Evolutionary conservation across 2,797 vertebrate species (phyloP).

Genomic region (Darevskia nairensis): DNA sequence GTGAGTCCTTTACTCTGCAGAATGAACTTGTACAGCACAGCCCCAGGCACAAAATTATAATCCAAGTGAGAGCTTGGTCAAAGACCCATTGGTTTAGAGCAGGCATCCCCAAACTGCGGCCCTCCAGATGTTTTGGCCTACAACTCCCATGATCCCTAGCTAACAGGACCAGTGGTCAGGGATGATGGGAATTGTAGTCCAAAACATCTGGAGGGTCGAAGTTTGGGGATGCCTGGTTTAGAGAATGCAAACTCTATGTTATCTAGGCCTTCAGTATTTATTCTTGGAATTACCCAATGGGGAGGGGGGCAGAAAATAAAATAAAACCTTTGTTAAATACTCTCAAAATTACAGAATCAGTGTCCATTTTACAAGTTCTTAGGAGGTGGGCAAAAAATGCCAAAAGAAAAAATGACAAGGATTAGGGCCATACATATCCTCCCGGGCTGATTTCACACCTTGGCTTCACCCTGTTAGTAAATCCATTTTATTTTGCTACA

Average conservation of each 20-base stretch:
- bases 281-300: neutral
- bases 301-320: neutral
- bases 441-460: constrained; percentile 65
- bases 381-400: constrained; percentile 15
- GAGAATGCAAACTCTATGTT: neutral
- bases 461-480: constrained; percentile 69
- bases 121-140: too few relatives aligned
- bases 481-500: constrained; percentile 70
- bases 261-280: neutral
- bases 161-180: too few relatives aligned
- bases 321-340: constrained; percentile 36
- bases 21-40: neutral
- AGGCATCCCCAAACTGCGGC: too few relatives aligned
- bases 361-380: constrained; percentile 33
- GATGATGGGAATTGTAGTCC: too few relatives aligned
- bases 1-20: too few relatives aligned
- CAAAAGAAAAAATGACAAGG: constrained; percentile 10
- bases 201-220: too few relatives aligned
- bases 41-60: neutral
- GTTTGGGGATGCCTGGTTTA: neutral
- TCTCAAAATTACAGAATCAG: constrained; percentile 9
- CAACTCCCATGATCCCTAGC: too few relatives aligned
- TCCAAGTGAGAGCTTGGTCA: neutral
- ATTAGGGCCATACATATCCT: constrained; percentile 41
- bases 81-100: neutral